phyloP scores from a whole-genome alignment of 2,113 vertebrate species.

The Misgurnus anguillicaudatus region DNA sequence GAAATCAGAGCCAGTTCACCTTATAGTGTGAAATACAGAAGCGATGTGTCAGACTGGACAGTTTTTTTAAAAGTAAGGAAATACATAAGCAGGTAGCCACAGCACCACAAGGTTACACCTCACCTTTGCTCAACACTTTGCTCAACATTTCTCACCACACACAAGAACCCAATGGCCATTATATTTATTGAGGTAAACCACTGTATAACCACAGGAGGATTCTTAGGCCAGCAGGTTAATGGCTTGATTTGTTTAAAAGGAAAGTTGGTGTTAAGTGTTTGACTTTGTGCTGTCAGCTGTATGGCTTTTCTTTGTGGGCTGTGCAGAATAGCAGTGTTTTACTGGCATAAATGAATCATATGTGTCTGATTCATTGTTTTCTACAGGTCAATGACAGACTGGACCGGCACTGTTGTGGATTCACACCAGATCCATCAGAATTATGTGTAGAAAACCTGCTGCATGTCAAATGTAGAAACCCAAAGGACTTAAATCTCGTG shows the following conservation, averaged over 20 bases:
- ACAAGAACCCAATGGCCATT: constrained; percentile 4
- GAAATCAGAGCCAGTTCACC: not conserved
- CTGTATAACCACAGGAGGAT: not conserved
- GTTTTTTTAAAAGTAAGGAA: constrained; percentile 38
- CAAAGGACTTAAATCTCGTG: constrained; percentile 80
- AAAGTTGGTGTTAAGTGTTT: not conserved
- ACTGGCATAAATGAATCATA: too few relatives aligned
- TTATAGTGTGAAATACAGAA: constrained; percentile 53
- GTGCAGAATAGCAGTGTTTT: too few relatives aligned
- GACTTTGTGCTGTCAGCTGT: not conserved
- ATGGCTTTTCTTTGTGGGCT: too few relatives aligned
- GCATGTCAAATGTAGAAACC: constrained; percentile 80
- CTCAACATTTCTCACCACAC: not conserved
- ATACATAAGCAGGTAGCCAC: constrained; percentile 25
- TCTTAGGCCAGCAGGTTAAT: not conserved
- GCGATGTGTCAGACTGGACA: constrained; percentile 52
- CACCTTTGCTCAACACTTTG: constrained; percentile 16
- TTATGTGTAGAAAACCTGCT: constrained; percentile 87
- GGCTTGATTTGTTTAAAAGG: not conserved
- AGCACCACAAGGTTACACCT: not conserved
- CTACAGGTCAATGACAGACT: constrained; percentile 88
- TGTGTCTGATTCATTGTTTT: constrained; percentile 1
- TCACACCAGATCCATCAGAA: constrained; percentile 82
- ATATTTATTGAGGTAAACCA: constrained; percentile 10
- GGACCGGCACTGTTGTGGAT: constrained; percentile 93